Evolutionary conservation across 2,113 vertebrate genomes (phyloP).

Genomic region (Nothobranchius furzeri): DNA sequence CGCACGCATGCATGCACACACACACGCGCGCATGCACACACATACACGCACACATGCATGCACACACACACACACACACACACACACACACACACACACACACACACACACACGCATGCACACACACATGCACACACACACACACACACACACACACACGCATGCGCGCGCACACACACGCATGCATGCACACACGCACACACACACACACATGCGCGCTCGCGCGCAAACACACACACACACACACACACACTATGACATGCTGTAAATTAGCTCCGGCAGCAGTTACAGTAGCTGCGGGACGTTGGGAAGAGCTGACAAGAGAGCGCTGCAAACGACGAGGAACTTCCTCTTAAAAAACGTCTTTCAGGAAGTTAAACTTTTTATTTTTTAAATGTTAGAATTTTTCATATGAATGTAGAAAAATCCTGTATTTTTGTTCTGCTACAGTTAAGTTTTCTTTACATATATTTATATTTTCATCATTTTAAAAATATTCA

Average conservation of each 20-base stretch:
- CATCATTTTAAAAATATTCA: too few relatives aligned
- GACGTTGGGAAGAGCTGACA: too few relatives aligned
- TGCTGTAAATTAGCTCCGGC: constrained; percentile 17
- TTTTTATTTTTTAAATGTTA: too few relatives aligned
- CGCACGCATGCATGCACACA: not conserved
- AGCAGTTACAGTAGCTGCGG: constrained; percentile 13
- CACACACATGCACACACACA: too few relatives aligned
- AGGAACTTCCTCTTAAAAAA: too few relatives aligned
- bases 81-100: constrained; percentile 13
- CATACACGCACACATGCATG: constrained; percentile 1
- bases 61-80: constrained; percentile 26
- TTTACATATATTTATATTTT: too few relatives aligned
- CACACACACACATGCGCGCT: not conserved
- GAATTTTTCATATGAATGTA: too few relatives aligned
- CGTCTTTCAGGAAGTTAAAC: too few relatives aligned
- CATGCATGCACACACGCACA: constrained; percentile 25
- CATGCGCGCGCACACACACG: too few relatives aligned
- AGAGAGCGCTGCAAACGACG: not conserved
- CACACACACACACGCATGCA: too few relatives aligned
- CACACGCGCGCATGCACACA: constrained; percentile 26
- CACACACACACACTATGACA: constrained; percentile 1
- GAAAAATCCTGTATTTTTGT: too few relatives aligned
- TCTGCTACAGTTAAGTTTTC: too few relatives aligned
- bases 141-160: constrained; percentile 25
- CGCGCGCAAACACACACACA: constrained; percentile 15